Percentiles rank a stretch among this genome's conserved stretches.
These are phyloP conservation scores for Epizoanthus illoricatus DNA, from an alignment of 92 coral and sea anemone species.

Conservation along the genomic window DNA sequence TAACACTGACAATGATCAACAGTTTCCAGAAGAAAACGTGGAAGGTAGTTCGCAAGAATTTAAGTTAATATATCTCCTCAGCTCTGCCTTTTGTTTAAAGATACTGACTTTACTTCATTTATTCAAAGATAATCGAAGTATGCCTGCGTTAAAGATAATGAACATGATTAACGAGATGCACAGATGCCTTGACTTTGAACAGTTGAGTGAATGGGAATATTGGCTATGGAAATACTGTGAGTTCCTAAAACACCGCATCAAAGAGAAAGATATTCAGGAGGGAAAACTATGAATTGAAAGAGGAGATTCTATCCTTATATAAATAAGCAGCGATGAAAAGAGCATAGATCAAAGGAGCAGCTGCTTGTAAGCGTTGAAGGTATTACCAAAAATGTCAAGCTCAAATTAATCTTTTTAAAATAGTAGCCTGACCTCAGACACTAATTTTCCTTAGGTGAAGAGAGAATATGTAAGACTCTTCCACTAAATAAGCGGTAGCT, in stretches of 20 bases:
- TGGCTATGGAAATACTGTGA: too few species aligned
- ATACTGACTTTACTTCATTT: not conserved
- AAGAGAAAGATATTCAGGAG: not conserved
- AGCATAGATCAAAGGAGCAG: not conserved
- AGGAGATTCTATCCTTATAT: too few species aligned
- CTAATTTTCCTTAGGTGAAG: too few species aligned
- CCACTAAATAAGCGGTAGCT: too few species aligned
- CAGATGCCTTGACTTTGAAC: not conserved
- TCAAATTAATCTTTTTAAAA: too few species aligned
- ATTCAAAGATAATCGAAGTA: not conserved
- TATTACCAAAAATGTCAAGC: too few species aligned
- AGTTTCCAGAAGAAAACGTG: not conserved
- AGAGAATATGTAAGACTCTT: too few species aligned
- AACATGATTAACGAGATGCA: not conserved
- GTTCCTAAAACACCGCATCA: not conserved
- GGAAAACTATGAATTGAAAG: not conserved
- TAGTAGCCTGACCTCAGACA: too few species aligned
- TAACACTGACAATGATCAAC: slow-evolving; percentile 12
- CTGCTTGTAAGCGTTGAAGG: not conserved
- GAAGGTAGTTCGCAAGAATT: not conserved
- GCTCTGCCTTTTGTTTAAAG: not conserved
- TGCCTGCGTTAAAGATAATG: not conserved
- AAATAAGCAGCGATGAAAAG: not conserved
- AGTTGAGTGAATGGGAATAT: not conserved
- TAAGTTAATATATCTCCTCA: not conserved